Percentiles rank a stretch among this genome's conserved stretches.
Evolutionary conservation across 2,113 vertebrate genomes (phyloP).

Genomic region (Rostratula benghalensis): DNA sequence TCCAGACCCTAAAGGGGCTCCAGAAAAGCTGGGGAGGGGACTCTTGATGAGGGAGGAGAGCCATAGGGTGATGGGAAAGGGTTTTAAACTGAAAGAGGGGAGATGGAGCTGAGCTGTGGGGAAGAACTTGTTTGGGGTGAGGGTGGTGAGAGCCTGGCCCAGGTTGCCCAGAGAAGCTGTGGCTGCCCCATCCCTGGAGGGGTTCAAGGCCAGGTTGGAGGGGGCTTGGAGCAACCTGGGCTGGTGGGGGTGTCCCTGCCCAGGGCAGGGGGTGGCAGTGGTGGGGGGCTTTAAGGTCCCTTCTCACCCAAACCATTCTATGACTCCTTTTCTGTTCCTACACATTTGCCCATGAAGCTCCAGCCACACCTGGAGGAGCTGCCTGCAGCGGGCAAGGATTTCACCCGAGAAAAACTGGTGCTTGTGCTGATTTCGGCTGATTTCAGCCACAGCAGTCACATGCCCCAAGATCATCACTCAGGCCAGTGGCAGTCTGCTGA

Average conservation of each 20-base stretch:
- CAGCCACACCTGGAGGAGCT: neutral
- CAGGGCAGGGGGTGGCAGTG: neutral
- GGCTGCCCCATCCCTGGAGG: too few relatives aligned
- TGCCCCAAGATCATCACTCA: neutral
- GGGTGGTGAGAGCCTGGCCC: neutral
- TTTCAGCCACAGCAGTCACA: neutral
- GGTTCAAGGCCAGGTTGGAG: too few relatives aligned
- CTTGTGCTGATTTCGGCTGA: accelerated
- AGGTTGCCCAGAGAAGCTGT: neutral
- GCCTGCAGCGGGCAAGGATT: neutral
- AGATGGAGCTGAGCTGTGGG: too few relatives aligned
- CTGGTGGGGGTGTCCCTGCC: neutral
- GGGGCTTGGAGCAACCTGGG: neutral
- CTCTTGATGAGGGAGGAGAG: too few relatives aligned
- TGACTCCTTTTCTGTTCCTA: neutral
- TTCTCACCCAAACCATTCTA: neutral
- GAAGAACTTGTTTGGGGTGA: neutral
- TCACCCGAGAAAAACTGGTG: neutral
- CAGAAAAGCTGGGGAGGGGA: too few relatives aligned
- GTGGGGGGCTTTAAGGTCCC: neutral
- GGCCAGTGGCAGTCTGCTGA: neutral
- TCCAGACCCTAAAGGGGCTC: too few relatives aligned
- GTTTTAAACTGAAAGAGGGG: too few relatives aligned
- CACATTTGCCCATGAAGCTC: neutral
- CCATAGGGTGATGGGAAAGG: too few relatives aligned